Conservation (phyloP, 2,797 vertebrate genomes). For the Hypotaenidia okinawae region DNA sequence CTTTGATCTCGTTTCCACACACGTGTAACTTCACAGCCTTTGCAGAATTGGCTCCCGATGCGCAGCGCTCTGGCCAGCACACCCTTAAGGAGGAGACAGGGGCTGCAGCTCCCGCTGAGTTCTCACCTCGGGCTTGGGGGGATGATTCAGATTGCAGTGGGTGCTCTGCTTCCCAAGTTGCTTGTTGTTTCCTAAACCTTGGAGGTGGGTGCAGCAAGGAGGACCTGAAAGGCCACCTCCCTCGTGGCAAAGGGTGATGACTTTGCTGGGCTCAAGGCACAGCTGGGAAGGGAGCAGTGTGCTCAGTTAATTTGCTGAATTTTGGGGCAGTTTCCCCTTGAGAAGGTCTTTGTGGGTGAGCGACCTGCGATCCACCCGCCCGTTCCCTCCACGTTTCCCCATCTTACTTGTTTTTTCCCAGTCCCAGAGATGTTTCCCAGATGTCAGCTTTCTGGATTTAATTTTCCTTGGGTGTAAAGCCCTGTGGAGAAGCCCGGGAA, state of each 20-base stretch:
- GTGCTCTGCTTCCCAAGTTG: neutral
- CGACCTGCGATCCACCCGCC: accelerated
- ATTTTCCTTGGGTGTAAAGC: neutral
- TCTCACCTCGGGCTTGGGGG: neutral
- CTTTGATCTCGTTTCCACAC: neutral
- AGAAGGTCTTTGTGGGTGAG: neutral
- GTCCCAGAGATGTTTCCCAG: neutral
- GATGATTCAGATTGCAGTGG: neutral
- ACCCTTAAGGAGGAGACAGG: neutral
- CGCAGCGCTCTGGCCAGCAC: neutral
- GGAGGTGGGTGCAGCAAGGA: neutral
- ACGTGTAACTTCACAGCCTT: neutral
- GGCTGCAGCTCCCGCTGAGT: neutral
- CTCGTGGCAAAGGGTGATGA: neutral
- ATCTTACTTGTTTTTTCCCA: too few relatives aligned
- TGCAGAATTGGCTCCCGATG: neutral
- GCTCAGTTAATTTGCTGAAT: neutral
- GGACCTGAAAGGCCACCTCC: accelerated
- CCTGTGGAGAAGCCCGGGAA: neutral
- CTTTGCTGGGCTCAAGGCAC: neutral
- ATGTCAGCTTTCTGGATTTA: neutral
- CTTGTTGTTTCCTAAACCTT: accelerated
- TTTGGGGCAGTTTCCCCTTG: neutral
- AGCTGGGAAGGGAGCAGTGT: neutral
- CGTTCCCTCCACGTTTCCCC: accelerated